These are phyloP conservation scores for Xyliphius kryptos DNA, from an alignment of 2,113 vertebrate genomes.

Conservation along the genomic window DNA sequence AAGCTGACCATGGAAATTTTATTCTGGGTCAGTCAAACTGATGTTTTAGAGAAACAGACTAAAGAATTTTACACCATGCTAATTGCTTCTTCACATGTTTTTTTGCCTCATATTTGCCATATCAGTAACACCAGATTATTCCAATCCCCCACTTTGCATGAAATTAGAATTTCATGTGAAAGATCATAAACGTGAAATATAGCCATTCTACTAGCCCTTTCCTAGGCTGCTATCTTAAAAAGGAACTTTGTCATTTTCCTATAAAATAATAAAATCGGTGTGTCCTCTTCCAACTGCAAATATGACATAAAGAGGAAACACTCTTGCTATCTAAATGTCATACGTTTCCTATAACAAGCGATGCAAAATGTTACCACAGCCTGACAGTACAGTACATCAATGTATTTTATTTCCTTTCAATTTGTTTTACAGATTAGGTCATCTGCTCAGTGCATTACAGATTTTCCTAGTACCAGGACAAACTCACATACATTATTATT, in stretches of 20 bases:
- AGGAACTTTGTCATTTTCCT: conserved; percentile 28
- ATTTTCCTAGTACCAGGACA: conserved; percentile 27
- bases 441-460: conserved; percentile 5
- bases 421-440: conserved; percentile 15
- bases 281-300: background rate
- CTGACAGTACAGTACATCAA: conserved; percentile 7
- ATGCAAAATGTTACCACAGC: conserved; percentile 20
- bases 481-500: conserved; percentile 10
- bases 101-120: conserved; percentile 63
- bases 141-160: conserved; percentile 66
- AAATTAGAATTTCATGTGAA: conserved; percentile 72
- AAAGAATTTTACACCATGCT: conserved; percentile 65
- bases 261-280: background rate
- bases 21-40: conserved; percentile 66
- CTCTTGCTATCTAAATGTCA: conserved; percentile 11
- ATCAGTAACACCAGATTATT: conserved; percentile 68
- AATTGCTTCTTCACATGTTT: conserved; percentile 73
- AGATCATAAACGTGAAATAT: conserved; percentile 57
- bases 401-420: conserved; percentile 6
- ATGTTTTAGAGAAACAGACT: conserved; percentile 60
- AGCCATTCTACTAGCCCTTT: conserved; percentile 29
- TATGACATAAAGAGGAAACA: conserved; percentile 8
- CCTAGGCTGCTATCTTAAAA: background rate
- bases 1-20: conserved; percentile 75
- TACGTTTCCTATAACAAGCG: conserved; percentile 4